Evolutionary conservation across 2,113 vertebrate species (phyloP).

Genomic region (Scatophagus argus): DNA sequence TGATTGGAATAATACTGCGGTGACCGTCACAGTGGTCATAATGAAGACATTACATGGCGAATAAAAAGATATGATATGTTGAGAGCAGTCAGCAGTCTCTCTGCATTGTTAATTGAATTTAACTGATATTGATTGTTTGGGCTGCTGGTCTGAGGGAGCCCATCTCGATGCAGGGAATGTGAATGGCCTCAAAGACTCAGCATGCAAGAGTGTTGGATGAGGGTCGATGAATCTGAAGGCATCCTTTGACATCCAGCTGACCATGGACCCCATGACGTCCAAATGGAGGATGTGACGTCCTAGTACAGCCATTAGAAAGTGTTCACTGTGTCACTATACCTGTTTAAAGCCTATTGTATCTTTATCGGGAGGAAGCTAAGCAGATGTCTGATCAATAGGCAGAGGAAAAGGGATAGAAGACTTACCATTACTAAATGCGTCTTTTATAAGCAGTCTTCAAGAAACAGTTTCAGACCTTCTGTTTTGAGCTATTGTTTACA

Average conservation of each 20-base stretch:
- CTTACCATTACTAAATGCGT: background rate
- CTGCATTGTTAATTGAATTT: conserved; percentile 31
- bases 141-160: background rate
- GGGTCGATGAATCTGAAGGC: conserved; percentile 37
- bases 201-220: conserved; percentile 16
- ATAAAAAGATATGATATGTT: background rate
- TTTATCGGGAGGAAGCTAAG: conserved; percentile 17
- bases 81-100: conserved; percentile 9
- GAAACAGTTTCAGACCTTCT: background rate
- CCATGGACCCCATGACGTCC: conserved; percentile 20
- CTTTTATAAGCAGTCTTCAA: conserved; percentile 2
- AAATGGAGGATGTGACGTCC: conserved; percentile 12
- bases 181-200: conserved; percentile 5
- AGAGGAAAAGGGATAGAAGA: conserved; percentile 3
- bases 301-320: conserved; percentile 35
- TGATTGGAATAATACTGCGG: conserved; percentile 29
- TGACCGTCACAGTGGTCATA: background rate
- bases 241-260: conserved; percentile 34
- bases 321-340: conserved; percentile 24
- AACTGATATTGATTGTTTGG: conserved; percentile 40
- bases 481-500: background rate
- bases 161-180: background rate
- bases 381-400: conserved; percentile 41
- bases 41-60: conserved; percentile 4
- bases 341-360: conserved; percentile 35